phyloP scores from a whole-genome alignment of 1,140 invertebrate species.

The Heliothis virescens region DNA sequence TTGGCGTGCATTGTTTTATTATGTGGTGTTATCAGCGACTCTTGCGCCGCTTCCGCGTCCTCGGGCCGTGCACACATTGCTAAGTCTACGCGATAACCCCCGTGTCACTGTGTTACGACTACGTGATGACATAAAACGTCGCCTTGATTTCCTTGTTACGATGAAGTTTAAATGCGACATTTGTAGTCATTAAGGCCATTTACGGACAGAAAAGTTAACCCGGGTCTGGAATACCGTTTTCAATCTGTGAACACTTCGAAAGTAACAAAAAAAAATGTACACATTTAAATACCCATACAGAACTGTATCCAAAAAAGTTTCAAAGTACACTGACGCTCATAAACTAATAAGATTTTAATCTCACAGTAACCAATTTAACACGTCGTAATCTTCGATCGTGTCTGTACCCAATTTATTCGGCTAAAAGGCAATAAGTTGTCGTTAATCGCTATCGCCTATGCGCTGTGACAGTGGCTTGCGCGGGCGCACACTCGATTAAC shows the following conservation, averaged over 20 bases:
- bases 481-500: constrained; percentile 71
- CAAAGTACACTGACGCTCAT: no score
- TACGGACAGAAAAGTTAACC: not conserved
- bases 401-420: constrained; percentile 20
- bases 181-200: constrained; percentile 23
- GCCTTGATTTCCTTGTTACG: constrained; percentile 8
- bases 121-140: constrained; percentile 36
- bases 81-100: constrained; percentile 14
- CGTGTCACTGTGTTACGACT: constrained; percentile 30
- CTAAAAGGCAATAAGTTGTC: constrained; percentile 28
- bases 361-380: constrained; percentile 23
- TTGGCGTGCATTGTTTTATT: constrained; percentile 46
- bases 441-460: constrained; percentile 48
- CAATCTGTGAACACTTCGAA: not conserved
- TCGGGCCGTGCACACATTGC: constrained; percentile 6
- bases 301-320: not conserved
- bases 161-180: not conserved
- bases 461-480: constrained; percentile 21
- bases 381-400: constrained; percentile 2
- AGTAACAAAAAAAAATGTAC: not conserved
- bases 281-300: not conserved
- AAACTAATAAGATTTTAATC: not conserved
- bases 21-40: constrained; percentile 43
- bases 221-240: no score
- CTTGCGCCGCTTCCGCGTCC: constrained; percentile 53